phyloP scores from a whole-genome alignment of 2,888 invertebrate species.

The Platycheirus albimanus region DNA sequence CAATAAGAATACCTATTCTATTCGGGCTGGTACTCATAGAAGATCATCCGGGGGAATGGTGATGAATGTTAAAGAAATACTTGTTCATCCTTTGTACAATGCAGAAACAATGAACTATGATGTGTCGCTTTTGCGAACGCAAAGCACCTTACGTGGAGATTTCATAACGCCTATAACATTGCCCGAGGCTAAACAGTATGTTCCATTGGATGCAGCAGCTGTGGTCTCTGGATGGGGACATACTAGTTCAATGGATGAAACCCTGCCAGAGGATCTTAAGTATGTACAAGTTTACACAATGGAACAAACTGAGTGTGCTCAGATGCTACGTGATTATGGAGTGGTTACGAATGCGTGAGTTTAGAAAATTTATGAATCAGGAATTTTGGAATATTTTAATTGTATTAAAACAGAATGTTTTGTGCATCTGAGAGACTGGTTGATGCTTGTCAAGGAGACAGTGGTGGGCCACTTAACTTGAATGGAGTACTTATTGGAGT shows the following conservation, averaged over 20 bases:
- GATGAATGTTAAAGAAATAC: constrained; percentile 77
- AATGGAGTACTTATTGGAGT: constrained; percentile 79
- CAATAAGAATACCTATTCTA: constrained; percentile 76
- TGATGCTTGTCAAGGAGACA: constrained; percentile 81
- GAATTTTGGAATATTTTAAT: not conserved
- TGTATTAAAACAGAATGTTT: constrained; percentile 78
- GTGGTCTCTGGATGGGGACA: constrained; percentile 81
- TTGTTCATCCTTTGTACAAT: constrained; percentile 79
- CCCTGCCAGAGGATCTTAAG: constrained; percentile 78
- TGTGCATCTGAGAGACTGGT: constrained; percentile 79
- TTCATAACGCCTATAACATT: constrained; percentile 77
- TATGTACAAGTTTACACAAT: constrained; percentile 79
- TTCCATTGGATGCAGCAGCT: constrained; percentile 76
- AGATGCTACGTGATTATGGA: constrained; percentile 77
- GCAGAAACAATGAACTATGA: constrained; percentile 80
- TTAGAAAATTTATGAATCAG: constrained; percentile 12
- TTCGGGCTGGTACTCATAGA: constrained; percentile 78
- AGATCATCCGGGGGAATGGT: constrained; percentile 78
- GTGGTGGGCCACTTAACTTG: constrained; percentile 79
- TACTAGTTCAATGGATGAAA: constrained; percentile 77
- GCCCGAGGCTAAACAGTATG: constrained; percentile 70
- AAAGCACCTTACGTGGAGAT: constrained; percentile 75
- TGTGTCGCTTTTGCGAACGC: constrained; percentile 78
- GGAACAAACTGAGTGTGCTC: constrained; percentile 77
- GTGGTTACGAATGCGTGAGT: constrained; percentile 80